Evolutionary conservation across 2,888 invertebrate species (phyloP).

Genomic region (Eurytoma californica): DNA sequence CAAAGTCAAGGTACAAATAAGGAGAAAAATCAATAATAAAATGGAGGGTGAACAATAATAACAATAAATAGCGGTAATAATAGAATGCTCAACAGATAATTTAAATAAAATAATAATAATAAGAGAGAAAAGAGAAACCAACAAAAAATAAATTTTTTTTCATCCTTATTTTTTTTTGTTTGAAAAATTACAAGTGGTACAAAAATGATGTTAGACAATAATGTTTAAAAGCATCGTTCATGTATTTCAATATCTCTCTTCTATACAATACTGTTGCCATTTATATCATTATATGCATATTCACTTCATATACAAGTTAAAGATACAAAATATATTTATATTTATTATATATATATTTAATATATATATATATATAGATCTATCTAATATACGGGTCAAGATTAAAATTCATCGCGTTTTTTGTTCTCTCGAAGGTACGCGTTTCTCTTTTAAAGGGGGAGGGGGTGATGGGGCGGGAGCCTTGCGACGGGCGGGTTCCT

Average conservation of each 20-base stretch:
- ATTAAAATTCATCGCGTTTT: constrained; percentile 67
- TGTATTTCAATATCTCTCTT: constrained; percentile 76
- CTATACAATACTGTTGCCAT: constrained; percentile 74
- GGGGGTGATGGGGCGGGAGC: constrained; percentile 10
- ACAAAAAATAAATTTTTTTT: constrained; percentile 34
- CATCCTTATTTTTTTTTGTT: constrained; percentile 24
- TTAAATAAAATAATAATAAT: constrained; percentile 7
- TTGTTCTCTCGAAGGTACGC: not conserved
- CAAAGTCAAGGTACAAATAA: constrained; percentile 34
- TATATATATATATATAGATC: constrained; percentile 57
- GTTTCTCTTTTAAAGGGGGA: constrained; percentile 1
- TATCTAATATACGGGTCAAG: constrained; percentile 60
- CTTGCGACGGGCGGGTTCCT: too few species aligned
- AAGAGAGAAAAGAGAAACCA: constrained; percentile 36
- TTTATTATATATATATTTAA: constrained; percentile 68
- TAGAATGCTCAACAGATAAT: constrained; percentile 27
- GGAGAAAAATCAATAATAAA: constrained; percentile 34
- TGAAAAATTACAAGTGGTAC: constrained; percentile 53
- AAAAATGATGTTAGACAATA: constrained; percentile 69
- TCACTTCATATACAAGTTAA: constrained; percentile 73
- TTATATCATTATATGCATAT: constrained; percentile 72
- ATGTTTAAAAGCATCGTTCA: constrained; percentile 75
- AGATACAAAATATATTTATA: constrained; percentile 73
- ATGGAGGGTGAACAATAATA: constrained; percentile 25
- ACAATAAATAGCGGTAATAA: constrained; percentile 30